Evolutionary conservation across 1,140 invertebrate genomes (phyloP).

Genomic region (Aphaenogaster floridana): DNA sequence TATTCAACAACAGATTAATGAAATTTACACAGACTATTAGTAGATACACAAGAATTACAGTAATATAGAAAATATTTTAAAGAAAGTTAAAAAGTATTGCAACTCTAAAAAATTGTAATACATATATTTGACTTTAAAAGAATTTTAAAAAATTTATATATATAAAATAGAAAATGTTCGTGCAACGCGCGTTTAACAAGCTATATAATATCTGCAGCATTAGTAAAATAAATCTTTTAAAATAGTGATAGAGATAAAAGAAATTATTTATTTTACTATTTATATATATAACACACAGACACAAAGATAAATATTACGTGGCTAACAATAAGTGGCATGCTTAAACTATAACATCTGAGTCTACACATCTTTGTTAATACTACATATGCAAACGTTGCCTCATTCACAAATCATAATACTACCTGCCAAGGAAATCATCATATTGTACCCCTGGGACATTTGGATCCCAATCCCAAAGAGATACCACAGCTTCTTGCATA

Average conservation of each 20-base stretch:
- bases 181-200: slow-evolving; percentile 44
- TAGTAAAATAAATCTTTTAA: slow-evolving; percentile 33
- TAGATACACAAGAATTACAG: slow-evolving; percentile 3
- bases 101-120: slow-evolving; percentile 3
- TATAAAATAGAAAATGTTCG: not conserved
- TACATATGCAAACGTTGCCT: slow-evolving; percentile 1
- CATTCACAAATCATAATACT: slow-evolving; percentile 76
- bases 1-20: slow-evolving; percentile 41
- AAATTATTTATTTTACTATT: slow-evolving; percentile 28
- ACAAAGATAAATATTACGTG: not conserved
- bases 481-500: slow-evolving; percentile 90
- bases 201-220: not conserved
- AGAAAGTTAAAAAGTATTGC: not conserved
- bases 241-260: not conserved
- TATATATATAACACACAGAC: not conserved
- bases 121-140: slow-evolving; percentile 3
- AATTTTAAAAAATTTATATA: not conserved
- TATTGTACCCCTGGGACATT: slow-evolving; percentile 92
- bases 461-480: slow-evolving; percentile 95
- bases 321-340: not conserved
- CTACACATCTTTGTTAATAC: not conserved
- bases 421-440: slow-evolving; percentile 96
- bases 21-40: slow-evolving; percentile 38
- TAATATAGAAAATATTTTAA: slow-evolving; percentile 4
- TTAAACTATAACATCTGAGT: not conserved